These are phyloP conservation scores for Nylanderia fulva DNA, from an alignment of 1,140 invertebrate species.

Conservation along the genomic window DNA sequence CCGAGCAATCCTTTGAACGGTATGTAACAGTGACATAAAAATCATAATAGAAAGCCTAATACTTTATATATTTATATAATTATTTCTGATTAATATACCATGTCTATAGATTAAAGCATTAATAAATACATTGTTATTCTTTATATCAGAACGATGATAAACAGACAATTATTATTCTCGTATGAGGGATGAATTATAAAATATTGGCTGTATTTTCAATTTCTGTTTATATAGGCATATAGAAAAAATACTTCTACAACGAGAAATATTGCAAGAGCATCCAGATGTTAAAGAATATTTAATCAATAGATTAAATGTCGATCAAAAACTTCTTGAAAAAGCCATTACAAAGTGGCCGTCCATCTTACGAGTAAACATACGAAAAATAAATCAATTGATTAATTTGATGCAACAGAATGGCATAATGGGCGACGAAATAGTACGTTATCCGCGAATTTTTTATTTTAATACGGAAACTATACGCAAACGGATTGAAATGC, in stretches of 20 bases:
- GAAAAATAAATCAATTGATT: background rate
- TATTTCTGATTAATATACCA: too few relatives aligned
- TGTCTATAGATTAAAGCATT: too few relatives aligned
- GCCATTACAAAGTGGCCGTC: background rate
- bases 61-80: too few relatives aligned
- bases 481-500: background rate
- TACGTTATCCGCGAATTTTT: background rate
- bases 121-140: too few relatives aligned
- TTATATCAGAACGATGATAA: too few relatives aligned
- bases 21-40: constrained; percentile 1
- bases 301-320: background rate
- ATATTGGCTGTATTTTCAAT: background rate
- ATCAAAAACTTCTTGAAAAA: background rate
- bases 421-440: constrained; percentile 1
- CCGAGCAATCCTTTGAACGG: background rate
- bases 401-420: background rate
- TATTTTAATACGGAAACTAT: background rate
- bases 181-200: background rate
- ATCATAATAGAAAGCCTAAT: background rate
- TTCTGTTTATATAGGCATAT: background rate
- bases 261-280: background rate
- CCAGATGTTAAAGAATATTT: constrained; percentile 8
- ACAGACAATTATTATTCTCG: too few relatives aligned
- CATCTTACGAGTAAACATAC: background rate
- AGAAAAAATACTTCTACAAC: background rate